Base-by-base conservation (phyloP, 2,888 invertebrate species). In the Epistrophe grossulariae region DNA sequence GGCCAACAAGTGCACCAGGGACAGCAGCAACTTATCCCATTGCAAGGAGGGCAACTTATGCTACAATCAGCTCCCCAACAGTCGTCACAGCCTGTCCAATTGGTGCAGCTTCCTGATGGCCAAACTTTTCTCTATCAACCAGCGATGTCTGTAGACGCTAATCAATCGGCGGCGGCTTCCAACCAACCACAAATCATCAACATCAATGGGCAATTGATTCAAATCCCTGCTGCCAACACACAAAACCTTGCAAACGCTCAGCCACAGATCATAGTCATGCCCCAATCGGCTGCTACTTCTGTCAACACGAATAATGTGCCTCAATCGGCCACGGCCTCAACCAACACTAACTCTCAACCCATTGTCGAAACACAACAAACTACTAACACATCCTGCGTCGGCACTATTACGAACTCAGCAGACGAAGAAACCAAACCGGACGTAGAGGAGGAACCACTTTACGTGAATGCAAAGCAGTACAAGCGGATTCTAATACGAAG, bases 401-500 rank as follows among this genome's bases (percentile, higher is more conserved):
- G 64, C 38, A 82, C 83, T 64, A 40, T 88, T 43, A 68, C 90
- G 0, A 89, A 90, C 4, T 88, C 89, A 50, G 90, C 90, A 73
- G 91, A 91, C 48, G 91, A 91, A 28, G 91, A 90, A 77, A 89
- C 88, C 35, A 91, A 92, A 62, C 91, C 91, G 0, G 93, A 93
- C 71, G 90, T 91, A 0, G 99, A 99, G 91, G 99, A 99, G 91
- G 99, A 99, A 90, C 98, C 99, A 0, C 94, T 99, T 19, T 99
- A 99, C 92, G 99, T 99, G 0, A 99, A 99, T 94, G 99, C 99
- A 28, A 97, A 99, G 91, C 99, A 99, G 92, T 99, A 99, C 93
- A 96, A 98, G 91, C 95, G 99, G 84, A 99, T 99, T 91, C 94
- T 99, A 68, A 99, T 99, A 93, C 94, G 99, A 48, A 94, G 99